Conservation (phyloP, 2,888 invertebrate genomes). For the Amiota communis region DNA sequence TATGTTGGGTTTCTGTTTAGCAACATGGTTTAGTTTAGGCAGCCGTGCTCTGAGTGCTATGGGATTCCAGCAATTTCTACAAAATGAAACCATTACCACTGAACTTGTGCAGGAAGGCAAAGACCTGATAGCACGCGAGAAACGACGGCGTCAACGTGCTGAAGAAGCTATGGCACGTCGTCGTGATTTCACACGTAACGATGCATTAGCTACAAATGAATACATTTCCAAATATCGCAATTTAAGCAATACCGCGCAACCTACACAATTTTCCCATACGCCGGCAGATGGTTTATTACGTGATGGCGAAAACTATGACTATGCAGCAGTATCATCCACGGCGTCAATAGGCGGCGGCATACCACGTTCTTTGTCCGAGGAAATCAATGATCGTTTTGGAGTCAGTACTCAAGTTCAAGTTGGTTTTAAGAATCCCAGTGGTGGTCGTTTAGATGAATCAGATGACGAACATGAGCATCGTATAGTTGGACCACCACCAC, state of each 20-base stretch:
- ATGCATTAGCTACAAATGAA: slow-evolving; percentile 56
- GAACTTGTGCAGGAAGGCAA: slow-evolving; percentile 95
- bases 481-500: slow-evolving; percentile 81
- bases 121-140: slow-evolving; percentile 91
- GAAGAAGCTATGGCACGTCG: slow-evolving; percentile 86
- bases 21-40: slow-evolving; percentile 95
- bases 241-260: slow-evolving; percentile 32
- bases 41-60: slow-evolving; percentile 90
- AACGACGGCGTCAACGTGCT: slow-evolving; percentile 84
- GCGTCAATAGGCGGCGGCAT: slow-evolving; percentile 68
- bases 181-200: slow-evolving; percentile 69
- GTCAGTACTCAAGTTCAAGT: slow-evolving; percentile 77
- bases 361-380: slow-evolving; percentile 74
- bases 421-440: slow-evolving; percentile 64
- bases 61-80: slow-evolving; percentile 98
- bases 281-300: slow-evolving; percentile 79
- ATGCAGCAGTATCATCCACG: slow-evolving; percentile 77
- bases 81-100: slow-evolving; percentile 92
- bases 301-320: slow-evolving; percentile 83
- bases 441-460: slow-evolving; percentile 55
- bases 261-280: slow-evolving; percentile 44
- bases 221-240: slow-evolving; percentile 65
- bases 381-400: slow-evolving; percentile 80
- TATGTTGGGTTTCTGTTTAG: slow-evolving; percentile 91
- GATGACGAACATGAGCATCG: slow-evolving; percentile 66